Evolutionary conservation across 2,113 vertebrate species (phyloP).

Genomic region (Etheostoma spectabile): DNA sequence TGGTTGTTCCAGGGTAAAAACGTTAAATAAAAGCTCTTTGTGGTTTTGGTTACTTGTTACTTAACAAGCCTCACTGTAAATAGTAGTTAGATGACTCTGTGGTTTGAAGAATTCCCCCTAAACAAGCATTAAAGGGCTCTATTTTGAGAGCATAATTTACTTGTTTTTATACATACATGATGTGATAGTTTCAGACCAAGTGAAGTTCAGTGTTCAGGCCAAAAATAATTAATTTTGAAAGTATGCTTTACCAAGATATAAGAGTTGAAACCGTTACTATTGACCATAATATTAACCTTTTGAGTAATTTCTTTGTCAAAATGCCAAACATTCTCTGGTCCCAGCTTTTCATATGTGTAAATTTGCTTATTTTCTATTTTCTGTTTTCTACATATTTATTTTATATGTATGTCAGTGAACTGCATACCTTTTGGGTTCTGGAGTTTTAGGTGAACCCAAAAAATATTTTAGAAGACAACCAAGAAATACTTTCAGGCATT

Average conservation of each 20-base stretch:
- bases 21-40: slow-evolving; percentile 30
- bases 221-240: slow-evolving; percentile 28
- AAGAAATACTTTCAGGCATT: background rate
- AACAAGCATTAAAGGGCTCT: slow-evolving; percentile 14
- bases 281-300: background rate
- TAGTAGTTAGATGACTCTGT: slow-evolving; percentile 20
- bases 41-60: slow-evolving; percentile 40
- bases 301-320: background rate
- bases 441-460: background rate
- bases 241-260: background rate
- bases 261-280: background rate
- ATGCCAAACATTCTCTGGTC: background rate
- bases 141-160: slow-evolving; percentile 1
- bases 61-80: slow-evolving; percentile 20
- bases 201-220: slow-evolving; percentile 1
- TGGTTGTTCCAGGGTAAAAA: background rate
- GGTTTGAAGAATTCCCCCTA: slow-evolving; percentile 15
- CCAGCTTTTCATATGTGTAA: too few relatives aligned
- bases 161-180: slow-evolving; percentile 17
- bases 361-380: too few relatives aligned
- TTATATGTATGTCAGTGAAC: background rate
- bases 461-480: background rate
- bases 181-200: slow-evolving; percentile 17
- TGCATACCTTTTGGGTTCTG: background rate
- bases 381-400: too few relatives aligned